Percentiles rank a stretch among this genome's conserved stretches.
Conservation (phyloP, 2,888 invertebrate species). For the Balanococcus diminutus region DNA sequence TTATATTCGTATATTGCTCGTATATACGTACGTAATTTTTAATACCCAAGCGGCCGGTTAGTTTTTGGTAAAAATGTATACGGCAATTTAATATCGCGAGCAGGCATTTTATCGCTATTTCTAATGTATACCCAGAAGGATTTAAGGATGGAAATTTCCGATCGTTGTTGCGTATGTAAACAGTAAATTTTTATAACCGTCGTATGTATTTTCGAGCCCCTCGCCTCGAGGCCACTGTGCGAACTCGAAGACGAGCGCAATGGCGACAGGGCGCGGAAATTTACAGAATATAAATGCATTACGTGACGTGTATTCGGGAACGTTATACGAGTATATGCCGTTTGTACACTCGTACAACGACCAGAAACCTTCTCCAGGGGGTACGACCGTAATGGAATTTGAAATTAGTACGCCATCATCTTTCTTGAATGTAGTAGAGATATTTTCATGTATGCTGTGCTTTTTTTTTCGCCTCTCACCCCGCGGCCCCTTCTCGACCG, state of each 20-base stretch:
- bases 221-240: background rate
- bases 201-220: background rate
- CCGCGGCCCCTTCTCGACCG: too few relatives aligned
- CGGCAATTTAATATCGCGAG: slow-evolving; percentile 17
- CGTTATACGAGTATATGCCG: background rate
- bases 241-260: background rate
- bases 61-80: background rate
- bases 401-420: background rate
- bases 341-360: background rate
- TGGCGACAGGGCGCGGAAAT: background rate
- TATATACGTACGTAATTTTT: background rate
- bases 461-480: background rate
- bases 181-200: slow-evolving; percentile 31
- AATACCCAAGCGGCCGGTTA: slow-evolving; percentile 2
- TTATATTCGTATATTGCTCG: background rate
- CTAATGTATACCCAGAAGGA: slow-evolving; percentile 1
- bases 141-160: slow-evolving; percentile 21
- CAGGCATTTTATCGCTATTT: slow-evolving; percentile 14
- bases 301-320: slow-evolving; percentile 28
- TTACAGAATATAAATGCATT: slow-evolving; percentile 20
- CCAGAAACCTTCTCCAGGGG: background rate
- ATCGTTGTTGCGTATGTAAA: background rate
- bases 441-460: background rate
- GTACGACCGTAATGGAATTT: slow-evolving; percentile 13
- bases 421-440: background rate